phyloP scores from a whole-genome alignment of 1,140 invertebrate genomes.

The Ceratosolen fusciceps region DNA sequence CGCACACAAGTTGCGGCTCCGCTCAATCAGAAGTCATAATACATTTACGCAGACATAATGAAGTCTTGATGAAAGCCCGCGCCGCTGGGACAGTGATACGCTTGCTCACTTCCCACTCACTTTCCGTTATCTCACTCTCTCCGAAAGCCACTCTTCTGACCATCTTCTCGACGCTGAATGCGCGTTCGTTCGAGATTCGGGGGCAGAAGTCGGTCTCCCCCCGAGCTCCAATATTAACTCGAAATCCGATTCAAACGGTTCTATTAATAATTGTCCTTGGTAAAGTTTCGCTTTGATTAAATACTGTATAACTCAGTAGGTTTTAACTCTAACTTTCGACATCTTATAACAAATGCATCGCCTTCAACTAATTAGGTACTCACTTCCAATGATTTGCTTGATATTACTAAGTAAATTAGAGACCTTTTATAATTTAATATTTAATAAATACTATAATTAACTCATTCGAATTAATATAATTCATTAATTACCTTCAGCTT shows the following conservation, averaged over 20 bases:
- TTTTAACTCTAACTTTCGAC: too few species aligned
- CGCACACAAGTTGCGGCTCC: conserved; percentile 55
- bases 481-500: too few species aligned
- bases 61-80: conserved; percentile 64
- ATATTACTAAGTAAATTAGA: too few species aligned
- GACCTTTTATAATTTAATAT: too few species aligned
- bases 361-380: too few species aligned
- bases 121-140: conserved; percentile 11
- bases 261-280: neutral
- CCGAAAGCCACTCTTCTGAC: neutral
- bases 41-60: conserved; percentile 63
- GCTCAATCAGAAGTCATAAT: conserved; percentile 68
- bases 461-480: too few species aligned
- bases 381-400: too few species aligned
- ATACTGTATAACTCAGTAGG: too few species aligned
- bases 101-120: neutral
- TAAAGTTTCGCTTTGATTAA: neutral
- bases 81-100: conserved; percentile 48
- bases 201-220: neutral
- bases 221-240: neutral
- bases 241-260: neutral
- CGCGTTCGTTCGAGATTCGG: neutral
- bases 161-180: neutral
- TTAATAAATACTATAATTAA: too few species aligned
- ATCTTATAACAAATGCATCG: too few species aligned